Evolutionary conservation across 2,888 invertebrate species (phyloP).

Genomic region (Criorhina ranunculi): DNA sequence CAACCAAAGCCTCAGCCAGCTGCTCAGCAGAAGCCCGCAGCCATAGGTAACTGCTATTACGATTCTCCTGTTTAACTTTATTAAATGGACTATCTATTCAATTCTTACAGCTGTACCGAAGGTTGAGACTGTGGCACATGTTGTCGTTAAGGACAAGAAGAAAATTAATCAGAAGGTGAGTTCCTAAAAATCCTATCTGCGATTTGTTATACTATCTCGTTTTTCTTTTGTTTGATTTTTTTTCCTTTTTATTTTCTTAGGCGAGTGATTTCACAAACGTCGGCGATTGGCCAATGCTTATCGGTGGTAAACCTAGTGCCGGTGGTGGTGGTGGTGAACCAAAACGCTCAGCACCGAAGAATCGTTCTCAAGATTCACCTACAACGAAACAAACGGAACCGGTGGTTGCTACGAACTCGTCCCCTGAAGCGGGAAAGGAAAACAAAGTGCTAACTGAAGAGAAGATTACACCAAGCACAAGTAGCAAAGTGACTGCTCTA

Average conservation of each 20-base stretch:
- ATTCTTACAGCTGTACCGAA: conserved; percentile 79
- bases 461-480: conserved; percentile 66
- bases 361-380: conserved; percentile 77
- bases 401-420: conserved; percentile 26
- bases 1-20: conserved; percentile 88
- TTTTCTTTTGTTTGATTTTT: background rate
- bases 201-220: too few species aligned
- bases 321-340: conserved; percentile 82
- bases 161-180: conserved; percentile 87
- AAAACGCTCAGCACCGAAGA: conserved; percentile 80
- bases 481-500: conserved; percentile 70
- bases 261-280: conserved; percentile 94
- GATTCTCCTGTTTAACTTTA: conserved; percentile 40
- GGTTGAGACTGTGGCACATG: conserved; percentile 80
- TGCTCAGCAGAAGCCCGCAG: conserved; percentile 64
- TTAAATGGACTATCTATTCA: conserved; percentile 75
- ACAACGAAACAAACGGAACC: conserved; percentile 39
- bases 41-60: conserved; percentile 79
- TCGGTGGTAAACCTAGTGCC: conserved; percentile 87
- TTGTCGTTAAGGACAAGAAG: conserved; percentile 85
- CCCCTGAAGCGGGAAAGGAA: conserved; percentile 29
- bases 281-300: conserved; percentile 95
- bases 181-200: background rate
- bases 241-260: conserved; percentile 85
- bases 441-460: conserved; percentile 44